Percentiles rank a stretch among this genome's conserved stretches.
phyloP scores from a whole-genome alignment of 1,140 invertebrate genomes.

The Drosophila pachea region DNA sequence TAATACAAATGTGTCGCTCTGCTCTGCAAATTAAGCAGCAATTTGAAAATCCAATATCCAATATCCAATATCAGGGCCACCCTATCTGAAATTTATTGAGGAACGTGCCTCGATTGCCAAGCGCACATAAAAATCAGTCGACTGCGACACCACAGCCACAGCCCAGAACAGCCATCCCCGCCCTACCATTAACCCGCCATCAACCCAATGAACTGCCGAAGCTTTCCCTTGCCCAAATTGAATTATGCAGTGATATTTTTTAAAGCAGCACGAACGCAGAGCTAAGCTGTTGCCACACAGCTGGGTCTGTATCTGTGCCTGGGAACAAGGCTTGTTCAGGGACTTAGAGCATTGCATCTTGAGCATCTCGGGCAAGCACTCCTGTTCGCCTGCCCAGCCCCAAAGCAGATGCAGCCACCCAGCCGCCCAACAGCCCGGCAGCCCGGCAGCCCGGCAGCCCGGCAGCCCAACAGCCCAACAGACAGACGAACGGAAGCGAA shows the following conservation, averaged over 20 bases:
- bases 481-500: neutral
- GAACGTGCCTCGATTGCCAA: constrained; percentile 58
- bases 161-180: neutral
- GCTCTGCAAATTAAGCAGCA: constrained; percentile 43
- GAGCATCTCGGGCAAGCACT: constrained; percentile 13
- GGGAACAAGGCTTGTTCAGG: neutral
- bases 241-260: constrained; percentile 56
- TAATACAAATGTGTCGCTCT: constrained; percentile 31
- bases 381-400: neutral
- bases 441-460: neutral
- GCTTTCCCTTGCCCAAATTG: constrained; percentile 43
- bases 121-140: constrained; percentile 61
- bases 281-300: constrained; percentile 23
- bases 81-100: constrained; percentile 55
- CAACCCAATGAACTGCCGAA: constrained; percentile 5
- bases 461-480: too few species aligned
- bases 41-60: constrained; percentile 61
- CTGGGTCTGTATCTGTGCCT: neutral
- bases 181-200: neutral
- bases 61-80: constrained; percentile 32
- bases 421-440: too few species aligned
- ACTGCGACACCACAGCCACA: constrained; percentile 30
- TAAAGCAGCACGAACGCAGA: constrained; percentile 53
- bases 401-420: neutral
- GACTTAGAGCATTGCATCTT: constrained; percentile 1